A percentile compares a stretch with the other conserved stretches of the same genome.
Evolutionary conservation across 2,888 invertebrate species (phyloP).

Genomic region (Drosophila fulvimacula): DNA sequence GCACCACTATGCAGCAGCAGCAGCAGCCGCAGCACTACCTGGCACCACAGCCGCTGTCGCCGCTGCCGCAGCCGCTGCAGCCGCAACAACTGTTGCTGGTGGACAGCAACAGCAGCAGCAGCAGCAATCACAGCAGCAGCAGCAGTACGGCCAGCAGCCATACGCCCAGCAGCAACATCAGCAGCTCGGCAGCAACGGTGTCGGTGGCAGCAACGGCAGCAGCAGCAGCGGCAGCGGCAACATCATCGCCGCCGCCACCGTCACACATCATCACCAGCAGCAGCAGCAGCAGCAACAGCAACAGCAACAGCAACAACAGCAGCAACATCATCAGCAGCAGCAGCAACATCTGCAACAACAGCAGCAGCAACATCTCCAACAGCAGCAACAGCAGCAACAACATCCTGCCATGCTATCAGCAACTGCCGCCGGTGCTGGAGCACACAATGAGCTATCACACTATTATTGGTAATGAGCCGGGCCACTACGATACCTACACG

Average conservation of each 20-base stretch:
- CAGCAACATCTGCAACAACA: constrained; percentile 46
- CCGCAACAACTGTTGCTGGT: constrained; percentile 66
- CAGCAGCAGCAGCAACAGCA: constrained; percentile 71
- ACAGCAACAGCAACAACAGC: constrained; percentile 69
- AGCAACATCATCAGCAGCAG: constrained; percentile 42
- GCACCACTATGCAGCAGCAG: constrained; percentile 81
- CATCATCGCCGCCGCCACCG: constrained; percentile 56
- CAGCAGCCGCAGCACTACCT: constrained; percentile 58
- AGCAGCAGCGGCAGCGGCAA: constrained; percentile 58
- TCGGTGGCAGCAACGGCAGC: constrained; percentile 59
- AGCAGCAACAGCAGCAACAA: constrained; percentile 63
- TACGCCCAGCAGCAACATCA: constrained; percentile 64
- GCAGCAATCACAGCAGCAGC: constrained; percentile 26
- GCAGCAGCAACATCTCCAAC: constrained; percentile 51
- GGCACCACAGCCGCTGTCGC: constrained; percentile 85
- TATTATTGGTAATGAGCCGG: constrained; percentile 91
- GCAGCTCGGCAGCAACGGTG: constrained; percentile 73
- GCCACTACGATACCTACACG: constrained; percentile 60
- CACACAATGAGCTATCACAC: constrained; percentile 89
- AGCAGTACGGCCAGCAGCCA: constrained; percentile 77
- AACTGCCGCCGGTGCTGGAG: constrained; percentile 86
- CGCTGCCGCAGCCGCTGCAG: constrained; percentile 75
- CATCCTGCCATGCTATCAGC: constrained; percentile 84
- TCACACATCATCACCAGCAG: constrained; percentile 63
- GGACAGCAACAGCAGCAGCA: constrained; percentile 44